phyloP scores from a whole-genome alignment of 2,797 vertebrate genomes.

The Choloepus didactylus region DNA sequence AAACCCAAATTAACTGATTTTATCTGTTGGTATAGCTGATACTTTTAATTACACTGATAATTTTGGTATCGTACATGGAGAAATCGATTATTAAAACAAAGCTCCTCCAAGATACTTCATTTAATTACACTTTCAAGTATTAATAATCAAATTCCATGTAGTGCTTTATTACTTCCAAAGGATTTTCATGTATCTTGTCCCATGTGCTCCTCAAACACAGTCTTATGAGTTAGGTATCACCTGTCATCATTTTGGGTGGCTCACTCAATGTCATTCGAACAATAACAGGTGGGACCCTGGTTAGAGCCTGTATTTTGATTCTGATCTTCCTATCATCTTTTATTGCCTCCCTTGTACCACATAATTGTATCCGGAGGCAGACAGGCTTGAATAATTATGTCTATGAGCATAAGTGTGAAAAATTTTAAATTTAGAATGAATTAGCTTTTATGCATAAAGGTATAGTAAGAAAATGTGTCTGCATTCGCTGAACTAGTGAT shows the following conservation, averaged over 20 bases:
- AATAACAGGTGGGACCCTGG: not conserved
- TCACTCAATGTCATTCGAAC: not conserved
- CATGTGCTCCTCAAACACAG: not conserved
- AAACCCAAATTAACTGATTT: not conserved
- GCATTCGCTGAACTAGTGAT: not conserved
- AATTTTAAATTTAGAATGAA: conserved; percentile 32
- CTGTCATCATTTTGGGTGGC: not conserved
- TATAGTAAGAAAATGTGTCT: not conserved
- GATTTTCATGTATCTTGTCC: not conserved
- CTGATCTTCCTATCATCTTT: not conserved
- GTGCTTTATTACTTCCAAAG: not conserved
- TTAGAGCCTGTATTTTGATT: not conserved
- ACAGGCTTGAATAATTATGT: not conserved
- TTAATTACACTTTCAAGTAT: not conserved
- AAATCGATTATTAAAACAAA: conserved; percentile 24
- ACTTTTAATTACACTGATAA: not conserved
- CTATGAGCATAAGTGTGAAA: not conserved
- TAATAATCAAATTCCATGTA: not conserved
- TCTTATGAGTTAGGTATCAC: not conserved
- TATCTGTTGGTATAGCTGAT: not conserved
- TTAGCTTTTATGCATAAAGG: conserved; percentile 5
- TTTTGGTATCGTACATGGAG: not conserved
- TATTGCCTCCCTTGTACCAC: not conserved
- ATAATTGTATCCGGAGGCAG: not conserved
- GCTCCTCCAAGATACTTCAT: not conserved